A percentile compares a stretch with the other conserved stretches of the same genome.
Evolutionary conservation across 2,888 invertebrate genomes (phyloP).

Genomic region (Tethea ocularis): DNA sequence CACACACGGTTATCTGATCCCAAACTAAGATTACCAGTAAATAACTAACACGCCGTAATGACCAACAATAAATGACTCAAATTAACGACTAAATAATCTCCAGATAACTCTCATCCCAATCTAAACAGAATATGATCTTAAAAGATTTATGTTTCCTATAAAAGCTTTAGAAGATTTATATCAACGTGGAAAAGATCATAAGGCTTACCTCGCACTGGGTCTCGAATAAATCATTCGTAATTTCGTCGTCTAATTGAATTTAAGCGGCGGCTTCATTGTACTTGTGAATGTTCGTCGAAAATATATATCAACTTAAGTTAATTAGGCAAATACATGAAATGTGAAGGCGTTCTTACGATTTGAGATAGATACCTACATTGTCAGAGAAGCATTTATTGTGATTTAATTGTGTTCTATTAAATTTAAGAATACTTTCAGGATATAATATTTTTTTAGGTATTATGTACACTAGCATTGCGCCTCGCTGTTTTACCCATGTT

Average conservation of each 20-base stretch:
- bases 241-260: constrained; percentile 19
- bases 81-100: constrained; percentile 5
- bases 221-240: constrained; percentile 12
- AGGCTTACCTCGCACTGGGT: constrained; percentile 25
- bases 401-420: too few relatives aligned
- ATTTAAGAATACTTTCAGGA: too few relatives aligned
- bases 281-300: background rate
- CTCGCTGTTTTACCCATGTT: too few relatives aligned
- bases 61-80: background rate
- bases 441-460: too few relatives aligned
- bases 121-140: constrained; percentile 32
- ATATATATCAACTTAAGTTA: background rate
- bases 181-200: constrained; percentile 34
- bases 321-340: constrained; percentile 1
- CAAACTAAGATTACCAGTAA: too few relatives aligned
- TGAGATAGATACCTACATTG: too few relatives aligned
- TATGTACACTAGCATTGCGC: too few relatives aligned
- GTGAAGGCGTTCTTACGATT: background rate
- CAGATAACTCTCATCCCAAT: constrained; percentile 20
- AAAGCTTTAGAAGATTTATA: constrained; percentile 37
- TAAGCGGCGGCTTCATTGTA: background rate
- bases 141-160: constrained; percentile 37
- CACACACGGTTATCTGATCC: too few relatives aligned
- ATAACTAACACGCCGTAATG: too few relatives aligned
- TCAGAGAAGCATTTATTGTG: background rate